Evolutionary conservation across 2,113 vertebrate genomes (phyloP), one percentile per base, ranked within the genome.

Genomic region (Hypomesus transpacificus): DNA sequence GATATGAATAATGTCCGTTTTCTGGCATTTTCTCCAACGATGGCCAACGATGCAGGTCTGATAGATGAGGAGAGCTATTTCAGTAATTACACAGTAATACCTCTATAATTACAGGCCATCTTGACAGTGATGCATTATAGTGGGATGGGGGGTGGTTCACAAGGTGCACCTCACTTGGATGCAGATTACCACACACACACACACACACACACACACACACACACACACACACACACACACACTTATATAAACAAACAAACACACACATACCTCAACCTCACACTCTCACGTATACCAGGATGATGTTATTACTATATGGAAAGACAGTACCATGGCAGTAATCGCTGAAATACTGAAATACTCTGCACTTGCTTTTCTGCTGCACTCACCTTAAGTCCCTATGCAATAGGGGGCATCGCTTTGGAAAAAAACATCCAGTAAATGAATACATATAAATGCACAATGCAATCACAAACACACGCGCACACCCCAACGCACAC

Each of bases 81-180:
- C 66, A 74, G 62, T 84, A 82, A 87, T 79, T 81, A 84, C 80
- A 84, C 76, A 78, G 81, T 83, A 70, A 68, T 68, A 28, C 14
- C 66, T 54, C 22, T 26, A 39, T 26, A 71, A 52, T 71, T 50
- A 31, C 14, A 57, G 20, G 17, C 52, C 54, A 22, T n/a, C 16
- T 68, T 51, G 28, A 62, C 57, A 82, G 78, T 73, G 84, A 88
- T 82, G 84, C 79, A 87, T 86, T 82, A 84, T 79, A 14, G 66
- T 59, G 73, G 52, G 3, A 80, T 51, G 76, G 66, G 31, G 14
- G 17, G 7, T 17, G 31, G n/a, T n/a, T n/a, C 26, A 31, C 31
- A 18, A 63, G 28, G 61, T 34, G 39, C 3, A 63, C 26, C 18
- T 3, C 61, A 34, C 26, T 18, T 24, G 59, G 8, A 6, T 26